Evolutionary conservation across 2,113 vertebrate genomes (phyloP), one percentile per base, ranked within the genome.

Genomic region (Leucosticte australis): DNA sequence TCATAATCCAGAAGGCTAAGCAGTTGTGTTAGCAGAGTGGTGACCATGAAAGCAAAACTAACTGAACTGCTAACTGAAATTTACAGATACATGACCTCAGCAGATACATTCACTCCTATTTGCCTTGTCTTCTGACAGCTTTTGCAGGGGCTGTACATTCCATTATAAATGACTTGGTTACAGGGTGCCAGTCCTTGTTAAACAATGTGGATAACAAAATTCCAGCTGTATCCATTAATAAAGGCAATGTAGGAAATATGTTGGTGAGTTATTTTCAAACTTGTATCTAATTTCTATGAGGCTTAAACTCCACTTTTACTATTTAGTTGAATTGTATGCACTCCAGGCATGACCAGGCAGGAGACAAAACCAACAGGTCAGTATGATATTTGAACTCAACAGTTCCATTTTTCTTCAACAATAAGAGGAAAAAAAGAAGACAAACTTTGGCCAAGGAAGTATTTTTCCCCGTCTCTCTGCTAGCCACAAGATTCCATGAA

Each of bases 401-500:
- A 46, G 28, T 60, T 83, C 37, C 19, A 78, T 76, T 92, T 95
- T 94, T 87, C 67, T 95, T 94, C 87, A 95, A 85, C 68, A 81
- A 53, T 42, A 83, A 90, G 18, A 52, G 13, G 47, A 59, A 65
- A 91, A 96, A 96, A 95, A 76, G 55, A 89, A 81, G 57, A 90
- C 13, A 62, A 89, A 90, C 46, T 94, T 97, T 77, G 74, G 52
- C 28, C 37, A 92, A 86, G 78, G 64, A 90, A 94, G 46, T 88
- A 94, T 87, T 95, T 89, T 44, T 33, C 57, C 26, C 22, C 64
- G 13, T 92, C 14, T 56, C 21, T 65, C 42, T 77, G 18, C 18
- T 67, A 63, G 31, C 30, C 11, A 4, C 23, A 82, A 67, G 30
- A 95, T 96, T 95, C n/a, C n/a, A 46, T 63, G 41, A 94, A 83